phyloP scores from a whole-genome alignment of 2,888 invertebrate species.

The Lasioglossum zephyrum region DNA sequence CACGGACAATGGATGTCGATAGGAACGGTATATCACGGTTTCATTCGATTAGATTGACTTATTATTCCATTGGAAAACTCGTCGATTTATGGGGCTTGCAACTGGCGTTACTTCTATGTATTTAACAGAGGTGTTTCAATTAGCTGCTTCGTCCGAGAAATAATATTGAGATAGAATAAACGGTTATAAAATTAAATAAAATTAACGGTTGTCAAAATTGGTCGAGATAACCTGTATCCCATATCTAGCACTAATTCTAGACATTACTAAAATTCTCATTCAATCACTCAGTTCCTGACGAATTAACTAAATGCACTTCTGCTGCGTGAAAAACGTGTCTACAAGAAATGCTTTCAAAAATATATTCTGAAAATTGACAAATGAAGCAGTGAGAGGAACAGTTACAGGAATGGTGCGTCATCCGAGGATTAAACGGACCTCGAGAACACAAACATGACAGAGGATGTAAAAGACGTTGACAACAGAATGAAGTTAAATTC shows the following conservation, averaged over 20 bases:
- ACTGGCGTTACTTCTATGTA: background rate
- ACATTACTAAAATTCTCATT: background rate
- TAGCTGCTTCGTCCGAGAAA: background rate
- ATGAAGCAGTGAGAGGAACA: background rate
- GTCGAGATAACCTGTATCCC: background rate
- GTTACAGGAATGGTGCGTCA: background rate
- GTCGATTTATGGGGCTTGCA: background rate
- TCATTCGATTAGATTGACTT: background rate
- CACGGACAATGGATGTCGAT: background rate
- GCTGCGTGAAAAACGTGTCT: background rate
- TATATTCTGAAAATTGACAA: background rate
- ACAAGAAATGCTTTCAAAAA: background rate
- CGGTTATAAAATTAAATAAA: no score
- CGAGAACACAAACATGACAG: background rate
- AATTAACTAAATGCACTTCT: background rate
- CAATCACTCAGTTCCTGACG: background rate
- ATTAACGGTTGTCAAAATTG: background rate
- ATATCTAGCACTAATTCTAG: background rate
- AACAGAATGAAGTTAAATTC: background rate
- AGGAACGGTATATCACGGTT: background rate
- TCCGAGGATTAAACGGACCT: background rate
- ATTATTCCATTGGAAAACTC: background rate
- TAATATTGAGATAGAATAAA: background rate
- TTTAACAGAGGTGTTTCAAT: background rate
- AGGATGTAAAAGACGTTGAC: background rate